A percentile compares a stretch with the other conserved stretches of the same genome.
Evolutionary conservation across 1,140 invertebrate species (phyloP).

Genomic region (Drosophila seguyi): DNA sequence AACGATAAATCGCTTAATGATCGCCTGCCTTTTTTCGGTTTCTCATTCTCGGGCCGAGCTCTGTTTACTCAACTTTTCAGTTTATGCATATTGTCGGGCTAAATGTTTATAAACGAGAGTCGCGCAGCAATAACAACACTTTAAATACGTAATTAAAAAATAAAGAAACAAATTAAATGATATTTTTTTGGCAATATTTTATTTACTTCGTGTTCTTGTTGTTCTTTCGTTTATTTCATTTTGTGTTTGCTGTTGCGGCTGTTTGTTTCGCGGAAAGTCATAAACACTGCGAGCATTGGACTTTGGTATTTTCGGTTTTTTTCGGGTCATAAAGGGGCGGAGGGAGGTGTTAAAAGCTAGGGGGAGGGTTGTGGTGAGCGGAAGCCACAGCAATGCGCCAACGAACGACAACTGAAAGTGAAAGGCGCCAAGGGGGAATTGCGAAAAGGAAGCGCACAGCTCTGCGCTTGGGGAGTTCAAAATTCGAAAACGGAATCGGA

Average conservation of each 20-base stretch:
- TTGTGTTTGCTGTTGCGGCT: conserved; percentile 41
- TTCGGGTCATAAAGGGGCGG: background rate
- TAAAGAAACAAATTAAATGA: conserved; percentile 62
- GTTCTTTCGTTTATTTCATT: conserved; percentile 56
- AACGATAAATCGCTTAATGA: conserved; percentile 45
- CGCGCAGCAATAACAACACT: conserved; percentile 37
- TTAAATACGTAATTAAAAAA: conserved; percentile 69
- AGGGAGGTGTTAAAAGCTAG: conserved; percentile 13
- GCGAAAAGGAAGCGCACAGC: conserved; percentile 58
- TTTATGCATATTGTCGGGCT: conserved; percentile 27
- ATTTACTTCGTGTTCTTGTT: conserved; percentile 33
- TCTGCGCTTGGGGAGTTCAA: conserved; percentile 34
- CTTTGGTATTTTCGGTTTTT: conserved; percentile 29
- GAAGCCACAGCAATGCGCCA: conserved; percentile 52
- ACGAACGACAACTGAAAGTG: conserved; percentile 64
- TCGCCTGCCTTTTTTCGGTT: conserved; percentile 15
- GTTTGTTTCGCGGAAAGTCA: conserved; percentile 51
- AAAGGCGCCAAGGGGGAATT: conserved; percentile 58
- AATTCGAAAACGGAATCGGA: conserved; percentile 27
- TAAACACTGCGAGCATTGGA: conserved; percentile 57
- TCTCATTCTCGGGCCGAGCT: conserved; percentile 22
- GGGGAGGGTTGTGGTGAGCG: conserved; percentile 43
- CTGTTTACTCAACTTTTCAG: conserved; percentile 59
- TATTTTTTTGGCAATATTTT: conserved; percentile 52
- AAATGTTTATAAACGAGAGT: conserved; percentile 69